These are phyloP conservation scores for Psilopsiagon aurifrons DNA, from an alignment of 2,113 vertebrate genomes.

Conservation along the genomic window DNA sequence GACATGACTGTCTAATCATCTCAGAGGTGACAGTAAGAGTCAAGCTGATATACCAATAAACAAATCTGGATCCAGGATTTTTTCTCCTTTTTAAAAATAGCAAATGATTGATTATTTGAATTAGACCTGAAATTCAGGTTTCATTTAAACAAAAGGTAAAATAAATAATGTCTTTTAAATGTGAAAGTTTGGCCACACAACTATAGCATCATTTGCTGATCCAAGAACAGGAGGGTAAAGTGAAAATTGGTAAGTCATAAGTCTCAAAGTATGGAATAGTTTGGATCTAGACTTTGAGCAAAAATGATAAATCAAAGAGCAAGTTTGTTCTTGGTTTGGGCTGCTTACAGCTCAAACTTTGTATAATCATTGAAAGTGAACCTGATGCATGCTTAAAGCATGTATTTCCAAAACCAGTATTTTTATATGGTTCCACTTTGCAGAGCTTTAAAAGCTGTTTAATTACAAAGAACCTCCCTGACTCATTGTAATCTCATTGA, in stretches of 20 bases:
- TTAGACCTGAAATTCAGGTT: background rate
- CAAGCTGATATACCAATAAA: background rate
- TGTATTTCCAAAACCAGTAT: constrained; percentile 26
- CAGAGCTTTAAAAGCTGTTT: constrained; percentile 34
- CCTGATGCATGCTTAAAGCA: background rate
- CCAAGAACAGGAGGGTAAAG: background rate
- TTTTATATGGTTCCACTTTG: constrained; percentile 49
- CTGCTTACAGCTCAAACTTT: background rate
- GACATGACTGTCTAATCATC: background rate
- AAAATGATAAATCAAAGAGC: background rate
- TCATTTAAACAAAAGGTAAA: background rate
- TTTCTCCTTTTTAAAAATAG: background rate
- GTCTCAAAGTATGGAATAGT: background rate
- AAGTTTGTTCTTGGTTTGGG: background rate
- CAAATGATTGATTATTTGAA: background rate
- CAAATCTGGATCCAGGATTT: background rate
- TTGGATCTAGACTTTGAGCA: background rate
- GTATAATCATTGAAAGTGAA: background rate
- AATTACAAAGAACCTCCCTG: constrained; percentile 14
- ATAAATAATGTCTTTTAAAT: background rate
- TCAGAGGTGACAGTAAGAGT: background rate
- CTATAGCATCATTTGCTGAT: background rate
- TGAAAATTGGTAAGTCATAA: background rate
- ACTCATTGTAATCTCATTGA: constrained; percentile 29
- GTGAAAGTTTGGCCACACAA: background rate